phyloP scores from a whole-genome alignment of 2,797 vertebrate genomes.

The Sebastes goodei region DNA sequence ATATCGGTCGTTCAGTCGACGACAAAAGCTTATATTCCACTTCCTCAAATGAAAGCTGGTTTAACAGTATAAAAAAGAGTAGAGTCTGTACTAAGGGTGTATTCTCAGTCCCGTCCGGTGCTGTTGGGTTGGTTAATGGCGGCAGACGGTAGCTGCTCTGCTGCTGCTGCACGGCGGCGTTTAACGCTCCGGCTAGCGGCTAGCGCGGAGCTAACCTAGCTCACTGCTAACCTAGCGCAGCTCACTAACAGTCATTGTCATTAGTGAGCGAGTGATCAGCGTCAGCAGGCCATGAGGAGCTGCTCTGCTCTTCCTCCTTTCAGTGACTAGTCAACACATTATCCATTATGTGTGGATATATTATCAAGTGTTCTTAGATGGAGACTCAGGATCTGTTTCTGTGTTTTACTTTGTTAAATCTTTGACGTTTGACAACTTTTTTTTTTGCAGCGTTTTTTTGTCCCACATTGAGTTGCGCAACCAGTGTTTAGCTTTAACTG shows the following conservation, averaged over 20 bases:
- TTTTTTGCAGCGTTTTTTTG: conserved; percentile 47
- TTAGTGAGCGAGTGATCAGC: conserved; percentile 54
- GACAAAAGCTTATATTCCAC: conserved; percentile 64
- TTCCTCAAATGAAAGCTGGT: conserved; percentile 60
- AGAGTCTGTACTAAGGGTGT: conserved; percentile 61
- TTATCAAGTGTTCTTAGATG: conserved; percentile 3
- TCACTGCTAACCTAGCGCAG: conserved; percentile 26
- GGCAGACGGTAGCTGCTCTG: conserved; percentile 72
- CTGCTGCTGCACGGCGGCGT: conserved; percentile 71
- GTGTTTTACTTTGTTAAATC: conserved; percentile 31
- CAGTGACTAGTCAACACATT: conserved; percentile 11
- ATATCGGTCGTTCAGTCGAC: conserved; percentile 64
- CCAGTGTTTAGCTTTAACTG: conserved; percentile 52
- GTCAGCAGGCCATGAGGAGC: conserved; percentile 61
- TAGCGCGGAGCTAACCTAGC: conserved; percentile 59
- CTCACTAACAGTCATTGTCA: conserved; percentile 76
- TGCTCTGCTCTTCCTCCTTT: conserved; percentile 34
- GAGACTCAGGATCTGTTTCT: conserved; percentile 6
- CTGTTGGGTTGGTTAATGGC: conserved; percentile 80
- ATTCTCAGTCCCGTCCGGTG: conserved; percentile 77
- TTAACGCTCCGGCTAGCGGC: too few species aligned
- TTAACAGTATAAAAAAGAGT: conserved; percentile 34
- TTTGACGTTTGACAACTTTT: conserved; percentile 72
- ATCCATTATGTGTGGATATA: neutral
- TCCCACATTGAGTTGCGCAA: conserved; percentile 62